These are phyloP conservation scores for Zaprionus ornatus DNA, from an alignment of 1,140 invertebrate species.

Conservation along the genomic window DNA sequence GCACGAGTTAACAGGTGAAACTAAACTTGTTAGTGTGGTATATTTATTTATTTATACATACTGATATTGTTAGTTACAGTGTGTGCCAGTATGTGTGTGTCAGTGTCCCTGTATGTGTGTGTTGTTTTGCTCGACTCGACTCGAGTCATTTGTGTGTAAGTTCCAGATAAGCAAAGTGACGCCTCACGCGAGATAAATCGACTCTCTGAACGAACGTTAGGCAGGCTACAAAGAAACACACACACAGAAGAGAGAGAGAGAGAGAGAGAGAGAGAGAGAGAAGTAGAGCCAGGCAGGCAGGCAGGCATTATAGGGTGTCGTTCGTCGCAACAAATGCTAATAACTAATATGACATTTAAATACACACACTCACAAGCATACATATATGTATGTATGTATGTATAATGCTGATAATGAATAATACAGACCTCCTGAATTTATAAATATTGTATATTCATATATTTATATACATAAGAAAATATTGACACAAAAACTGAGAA, in stretches of 20 bases:
- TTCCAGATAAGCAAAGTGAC: slow-evolving; percentile 74
- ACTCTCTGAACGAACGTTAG: slow-evolving; percentile 10
- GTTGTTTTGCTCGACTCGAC: slow-evolving; percentile 1
- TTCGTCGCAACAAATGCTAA: slow-evolving; percentile 34
- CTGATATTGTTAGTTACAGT: slow-evolving; percentile 14
- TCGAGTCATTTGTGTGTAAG: slow-evolving; percentile 38
- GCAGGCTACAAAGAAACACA: not conserved
- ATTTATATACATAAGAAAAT: not conserved
- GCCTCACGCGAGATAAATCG: slow-evolving; percentile 72
- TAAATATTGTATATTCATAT: not conserved
- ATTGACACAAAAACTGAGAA: not conserved
- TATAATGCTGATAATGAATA: slow-evolving; percentile 26
- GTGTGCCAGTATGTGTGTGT: slow-evolving; percentile 6
- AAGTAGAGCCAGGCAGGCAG: not conserved
- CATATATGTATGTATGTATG: slow-evolving; percentile 11
- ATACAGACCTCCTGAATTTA: slow-evolving; percentile 27
- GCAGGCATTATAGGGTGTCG: not conserved
- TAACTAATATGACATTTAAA: slow-evolving; percentile 38
- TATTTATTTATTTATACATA: slow-evolving; percentile 15
- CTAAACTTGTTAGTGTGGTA: slow-evolving; percentile 29
- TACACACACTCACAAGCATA: not conserved
- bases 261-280: not conserved
- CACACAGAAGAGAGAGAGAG: not conserved
- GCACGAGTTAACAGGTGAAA: slow-evolving; percentile 35
- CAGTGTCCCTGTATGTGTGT: not conserved